Percentiles rank a stretch among this genome's conserved stretches.
Evolutionary conservation across 1,140 invertebrate genomes (phyloP).

Genomic region (Pseudoatta argentina): DNA sequence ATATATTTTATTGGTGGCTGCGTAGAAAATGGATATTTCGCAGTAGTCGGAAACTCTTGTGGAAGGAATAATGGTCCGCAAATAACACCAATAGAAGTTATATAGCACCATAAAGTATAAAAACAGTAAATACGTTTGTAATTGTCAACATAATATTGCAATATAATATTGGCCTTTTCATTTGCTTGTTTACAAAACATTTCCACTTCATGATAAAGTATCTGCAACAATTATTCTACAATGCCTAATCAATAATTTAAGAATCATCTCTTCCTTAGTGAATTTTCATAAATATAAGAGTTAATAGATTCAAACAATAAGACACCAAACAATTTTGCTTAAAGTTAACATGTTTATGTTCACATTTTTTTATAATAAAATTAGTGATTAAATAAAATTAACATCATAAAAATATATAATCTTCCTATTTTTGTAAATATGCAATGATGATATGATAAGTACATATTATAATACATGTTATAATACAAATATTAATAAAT

Average conservation of each 20-base stretch:
- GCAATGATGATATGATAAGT: no score
- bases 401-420: no score
- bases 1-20: slow-evolving; percentile 71
- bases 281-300: not conserved
- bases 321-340: no score
- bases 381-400: no score
- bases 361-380: no score
- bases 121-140: slow-evolving; percentile 49
- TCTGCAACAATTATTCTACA: slow-evolving; percentile 17
- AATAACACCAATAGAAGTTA: slow-evolving; percentile 60
- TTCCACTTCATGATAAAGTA: slow-evolving; percentile 31
- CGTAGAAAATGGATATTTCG: slow-evolving; percentile 78
- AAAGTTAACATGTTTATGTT: no score
- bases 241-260: not conserved
- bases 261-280: not conserved
- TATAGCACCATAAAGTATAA: slow-evolving; percentile 55
- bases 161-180: not conserved
- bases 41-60: slow-evolving; percentile 73
- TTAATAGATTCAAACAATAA: not conserved
- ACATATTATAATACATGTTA: no score
- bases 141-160: slow-evolving; percentile 67
- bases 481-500: no score
- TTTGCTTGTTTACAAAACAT: slow-evolving; percentile 14
- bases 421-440: no score
- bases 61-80: slow-evolving; percentile 65